phyloP scores from a whole-genome alignment of 2,888 invertebrate species.

The Lutraria lutraria region DNA sequence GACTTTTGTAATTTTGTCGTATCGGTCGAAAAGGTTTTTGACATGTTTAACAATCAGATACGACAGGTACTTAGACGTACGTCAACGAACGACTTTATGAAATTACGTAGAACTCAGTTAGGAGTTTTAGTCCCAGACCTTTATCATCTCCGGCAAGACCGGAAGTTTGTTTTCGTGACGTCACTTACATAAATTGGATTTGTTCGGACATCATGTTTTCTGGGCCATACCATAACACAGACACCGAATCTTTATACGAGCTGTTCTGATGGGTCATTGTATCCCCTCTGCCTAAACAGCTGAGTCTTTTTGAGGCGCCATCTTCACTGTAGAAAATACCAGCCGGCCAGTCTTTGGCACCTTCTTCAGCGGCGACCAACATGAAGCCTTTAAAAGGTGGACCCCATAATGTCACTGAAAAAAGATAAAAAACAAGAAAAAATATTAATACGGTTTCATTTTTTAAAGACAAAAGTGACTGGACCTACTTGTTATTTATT shows the following conservation, averaged over 20 bases:
- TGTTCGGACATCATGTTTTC: slow-evolving; percentile 69
- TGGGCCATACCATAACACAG: slow-evolving; percentile 75
- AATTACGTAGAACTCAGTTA: no score
- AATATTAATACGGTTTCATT: no score
- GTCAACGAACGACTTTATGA: no score
- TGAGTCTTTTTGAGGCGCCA: slow-evolving; percentile 63
- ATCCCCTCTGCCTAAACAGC: slow-evolving; percentile 68
- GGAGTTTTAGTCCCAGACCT: no score
- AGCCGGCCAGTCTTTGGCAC: slow-evolving; percentile 74
- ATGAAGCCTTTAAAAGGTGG: slow-evolving; percentile 77
- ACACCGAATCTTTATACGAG: slow-evolving; percentile 73
- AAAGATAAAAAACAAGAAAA: background rate
- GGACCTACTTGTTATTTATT: no score
- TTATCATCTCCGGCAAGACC: no score
- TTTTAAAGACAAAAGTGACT: no score
- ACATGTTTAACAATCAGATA: no score
- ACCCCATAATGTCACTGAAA: slow-evolving; percentile 75
- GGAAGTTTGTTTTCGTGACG: background rate
- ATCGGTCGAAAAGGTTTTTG: no score
- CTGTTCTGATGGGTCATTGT: slow-evolving; percentile 73
- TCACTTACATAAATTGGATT: slow-evolving; percentile 74
- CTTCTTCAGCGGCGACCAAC: slow-evolving; percentile 74
- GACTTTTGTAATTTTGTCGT: no score
- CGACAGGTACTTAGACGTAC: no score
- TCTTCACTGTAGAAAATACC: slow-evolving; percentile 73